These are phyloP conservation scores for Sabatieria punctata DNA, from an alignment of 2,888 invertebrate genomes.

Conservation along the genomic window DNA sequence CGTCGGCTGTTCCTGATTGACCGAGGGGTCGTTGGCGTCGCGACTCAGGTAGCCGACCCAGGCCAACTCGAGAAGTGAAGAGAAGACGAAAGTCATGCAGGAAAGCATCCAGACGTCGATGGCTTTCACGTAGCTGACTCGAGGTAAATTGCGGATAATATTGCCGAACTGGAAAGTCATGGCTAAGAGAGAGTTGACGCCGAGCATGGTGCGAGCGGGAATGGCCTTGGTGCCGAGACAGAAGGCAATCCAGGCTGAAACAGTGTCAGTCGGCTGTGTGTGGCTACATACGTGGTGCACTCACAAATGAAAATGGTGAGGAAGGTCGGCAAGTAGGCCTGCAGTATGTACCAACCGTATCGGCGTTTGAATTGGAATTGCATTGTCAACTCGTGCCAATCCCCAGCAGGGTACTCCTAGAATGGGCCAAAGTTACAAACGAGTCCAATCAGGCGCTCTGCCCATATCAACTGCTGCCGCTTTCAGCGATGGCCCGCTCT, in stretches of 20 bases:
- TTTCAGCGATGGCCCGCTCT: too few species aligned
- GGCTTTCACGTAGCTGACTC: constrained; percentile 9
- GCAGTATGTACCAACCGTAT: constrained; percentile 30
- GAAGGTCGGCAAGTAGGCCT: constrained; percentile 31
- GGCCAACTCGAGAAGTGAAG: constrained; percentile 11
- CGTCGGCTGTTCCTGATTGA: background rate
- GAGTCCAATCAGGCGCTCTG: too few species aligned
- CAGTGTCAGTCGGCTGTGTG: background rate
- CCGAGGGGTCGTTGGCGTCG: constrained; percentile 2
- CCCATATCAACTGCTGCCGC: too few species aligned
- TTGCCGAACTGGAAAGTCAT: constrained; percentile 12
- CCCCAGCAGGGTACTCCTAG: constrained; percentile 24
- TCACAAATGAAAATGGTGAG: constrained; percentile 26
- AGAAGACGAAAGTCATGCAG: constrained; percentile 12
- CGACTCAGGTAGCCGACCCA: constrained; percentile 11
- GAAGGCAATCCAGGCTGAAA: constrained; percentile 10
- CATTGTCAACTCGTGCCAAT: constrained; percentile 29
- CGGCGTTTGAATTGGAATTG: constrained; percentile 24
- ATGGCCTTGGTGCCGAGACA: constrained; percentile 9
- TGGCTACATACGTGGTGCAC: background rate
- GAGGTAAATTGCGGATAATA: constrained; percentile 9
- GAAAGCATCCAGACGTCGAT: constrained; percentile 12
- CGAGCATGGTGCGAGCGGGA: constrained; percentile 11
- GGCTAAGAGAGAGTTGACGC: constrained; percentile 10
- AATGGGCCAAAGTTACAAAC: too few species aligned